Evolutionary conservation across 2,888 invertebrate species (phyloP).

Genomic region (Rutpela maculata): DNA sequence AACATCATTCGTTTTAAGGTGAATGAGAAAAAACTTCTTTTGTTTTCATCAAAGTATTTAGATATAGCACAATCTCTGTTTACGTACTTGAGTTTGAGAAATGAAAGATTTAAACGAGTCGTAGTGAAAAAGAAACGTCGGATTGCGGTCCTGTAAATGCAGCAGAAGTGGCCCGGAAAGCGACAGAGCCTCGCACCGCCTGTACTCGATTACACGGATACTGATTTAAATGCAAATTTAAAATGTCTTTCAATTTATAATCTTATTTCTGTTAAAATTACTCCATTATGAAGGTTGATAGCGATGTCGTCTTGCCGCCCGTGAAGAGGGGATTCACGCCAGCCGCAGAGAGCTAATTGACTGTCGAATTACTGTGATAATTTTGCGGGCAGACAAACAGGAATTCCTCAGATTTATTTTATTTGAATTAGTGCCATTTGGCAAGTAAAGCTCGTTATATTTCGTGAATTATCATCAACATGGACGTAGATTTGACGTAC

Average conservation of each 20-base stretch:
- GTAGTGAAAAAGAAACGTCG: not conserved
- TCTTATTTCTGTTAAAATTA: conserved; percentile 74
- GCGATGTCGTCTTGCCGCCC: conserved; percentile 57
- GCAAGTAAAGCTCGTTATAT: conserved; percentile 1
- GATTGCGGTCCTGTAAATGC: conserved; percentile 5
- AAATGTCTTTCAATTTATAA: conserved; percentile 74
- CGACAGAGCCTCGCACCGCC: conserved; percentile 63
- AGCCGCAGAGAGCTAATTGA: conserved; percentile 46
- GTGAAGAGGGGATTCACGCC: conserved; percentile 32
- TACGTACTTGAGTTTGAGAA: not conserved
- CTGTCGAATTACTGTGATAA: conserved; percentile 45
- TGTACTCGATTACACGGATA: conserved; percentile 71
- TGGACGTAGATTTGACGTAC: not conserved
- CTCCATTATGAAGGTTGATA: conserved; percentile 70
- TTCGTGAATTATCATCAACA: not conserved
- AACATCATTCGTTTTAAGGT: too few relatives aligned
- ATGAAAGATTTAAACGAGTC: not conserved
- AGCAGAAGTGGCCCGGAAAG: conserved; percentile 43
- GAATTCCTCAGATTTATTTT: conserved; percentile 20
- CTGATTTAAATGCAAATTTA: conserved; percentile 74
- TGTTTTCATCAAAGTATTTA: not conserved
- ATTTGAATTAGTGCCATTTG: not conserved
- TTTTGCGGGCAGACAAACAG: conserved; percentile 34
- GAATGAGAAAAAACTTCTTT: too few relatives aligned
- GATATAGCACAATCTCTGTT: not conserved